Percentiles rank a stretch among this genome's conserved stretches.
Evolutionary conservation across 2,888 invertebrate species (phyloP).

Genomic region (Diarsia rubi): DNA sequence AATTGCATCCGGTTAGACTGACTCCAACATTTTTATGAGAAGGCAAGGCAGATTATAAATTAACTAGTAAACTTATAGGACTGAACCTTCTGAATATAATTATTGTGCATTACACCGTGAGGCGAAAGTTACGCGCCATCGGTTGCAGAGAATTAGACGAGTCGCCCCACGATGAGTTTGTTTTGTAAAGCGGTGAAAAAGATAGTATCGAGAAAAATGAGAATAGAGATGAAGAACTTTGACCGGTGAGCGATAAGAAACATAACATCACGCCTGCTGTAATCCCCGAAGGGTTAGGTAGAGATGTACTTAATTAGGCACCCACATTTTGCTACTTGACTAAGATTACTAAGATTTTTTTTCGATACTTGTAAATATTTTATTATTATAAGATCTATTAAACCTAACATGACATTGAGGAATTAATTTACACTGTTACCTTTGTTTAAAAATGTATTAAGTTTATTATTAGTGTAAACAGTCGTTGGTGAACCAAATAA

Average conservation of each 20-base stretch:
- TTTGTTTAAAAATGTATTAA: too few relatives aligned
- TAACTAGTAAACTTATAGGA: background rate
- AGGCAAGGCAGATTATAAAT: background rate
- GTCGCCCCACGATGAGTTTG: slow-evolving; percentile 25
- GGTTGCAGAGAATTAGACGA: slow-evolving; percentile 46
- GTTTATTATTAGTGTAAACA: too few relatives aligned
- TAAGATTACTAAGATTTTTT: too few relatives aligned
- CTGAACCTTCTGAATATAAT: slow-evolving; percentile 28
- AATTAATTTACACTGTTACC: too few relatives aligned
- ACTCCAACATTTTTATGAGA: background rate
- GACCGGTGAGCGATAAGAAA: slow-evolving; percentile 9
- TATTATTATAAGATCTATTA: too few relatives aligned
- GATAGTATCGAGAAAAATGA: slow-evolving; percentile 22
- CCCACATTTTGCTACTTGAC: too few relatives aligned
- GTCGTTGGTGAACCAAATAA: too few relatives aligned
- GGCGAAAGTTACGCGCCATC: slow-evolving; percentile 57
- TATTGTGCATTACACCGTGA: slow-evolving; percentile 16
- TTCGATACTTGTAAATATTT: too few relatives aligned
- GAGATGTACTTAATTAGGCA: too few relatives aligned
- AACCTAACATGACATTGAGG: too few relatives aligned
- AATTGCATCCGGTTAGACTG: background rate
- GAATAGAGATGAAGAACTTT: slow-evolving; percentile 9
- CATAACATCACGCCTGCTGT: background rate
- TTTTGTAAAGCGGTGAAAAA: slow-evolving; percentile 37
- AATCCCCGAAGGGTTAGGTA: too few relatives aligned